Percentiles rank a stretch among this genome's conserved stretches.
phyloP scores from a whole-genome alignment of 1,140 invertebrate genomes.

The Atopsyche davidsoni region DNA sequence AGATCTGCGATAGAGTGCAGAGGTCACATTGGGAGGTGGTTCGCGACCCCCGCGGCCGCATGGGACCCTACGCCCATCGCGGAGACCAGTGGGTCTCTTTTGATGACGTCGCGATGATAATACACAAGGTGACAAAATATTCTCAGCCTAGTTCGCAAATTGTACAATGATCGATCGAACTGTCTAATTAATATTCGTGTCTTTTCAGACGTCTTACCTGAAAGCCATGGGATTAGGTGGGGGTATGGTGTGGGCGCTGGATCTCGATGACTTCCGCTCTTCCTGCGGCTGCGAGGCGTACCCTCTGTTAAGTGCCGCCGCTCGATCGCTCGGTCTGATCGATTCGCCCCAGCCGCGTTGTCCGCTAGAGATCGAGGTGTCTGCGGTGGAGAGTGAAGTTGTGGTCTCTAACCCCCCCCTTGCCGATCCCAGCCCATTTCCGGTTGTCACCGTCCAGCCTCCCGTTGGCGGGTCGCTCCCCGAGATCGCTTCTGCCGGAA shows the following conservation, averaged over 20 bases:
- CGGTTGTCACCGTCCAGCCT: too few relatives aligned
- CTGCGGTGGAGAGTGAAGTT: too few relatives aligned
- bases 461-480: constrained; percentile 1
- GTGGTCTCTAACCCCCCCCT: too few relatives aligned
- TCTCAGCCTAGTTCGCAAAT: too few relatives aligned
- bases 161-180: too few relatives aligned
- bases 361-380: constrained; percentile 30
- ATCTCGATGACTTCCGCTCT: constrained; percentile 66
- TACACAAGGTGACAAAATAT: constrained; percentile 64
- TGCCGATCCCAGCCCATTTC: too few relatives aligned
- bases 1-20: constrained; percentile 65
- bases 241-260: constrained; percentile 84
- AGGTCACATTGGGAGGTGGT: constrained; percentile 62
- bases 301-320: constrained; percentile 73
- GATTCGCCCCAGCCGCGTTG: constrained; percentile 35
- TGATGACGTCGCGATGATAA: constrained; percentile 69
- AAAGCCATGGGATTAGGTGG: constrained; percentile 71
- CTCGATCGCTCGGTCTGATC: constrained; percentile 20
- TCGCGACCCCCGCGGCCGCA: constrained; percentile 59
- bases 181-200: not conserved
- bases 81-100: constrained; percentile 81
- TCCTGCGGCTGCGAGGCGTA: constrained; percentile 71
- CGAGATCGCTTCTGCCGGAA: constrained; percentile 29
- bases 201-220: constrained; percentile 58
- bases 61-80: constrained; percentile 68